Evolutionary conservation across 2,888 invertebrate genomes (phyloP), one percentile per base, ranked within the genome.

Genomic region (Coleophora flavipennella): DNA sequence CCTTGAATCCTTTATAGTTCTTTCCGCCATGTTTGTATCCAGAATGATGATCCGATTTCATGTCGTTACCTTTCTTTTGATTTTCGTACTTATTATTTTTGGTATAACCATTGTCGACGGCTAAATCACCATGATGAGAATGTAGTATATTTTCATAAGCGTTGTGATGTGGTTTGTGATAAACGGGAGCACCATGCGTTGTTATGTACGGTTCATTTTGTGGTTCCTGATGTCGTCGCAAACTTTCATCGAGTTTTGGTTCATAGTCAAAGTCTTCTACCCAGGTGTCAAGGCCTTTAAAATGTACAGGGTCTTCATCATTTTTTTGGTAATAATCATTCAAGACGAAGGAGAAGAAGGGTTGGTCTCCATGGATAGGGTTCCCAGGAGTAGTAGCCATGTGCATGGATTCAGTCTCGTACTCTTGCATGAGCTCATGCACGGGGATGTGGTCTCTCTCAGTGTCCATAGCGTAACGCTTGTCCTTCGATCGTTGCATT

Each of bases 311-410:
- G 49, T 81, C 79, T 2, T 74, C 70, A 26, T 68, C 65, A 13
- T 54, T 65, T 45, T 57, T 72, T 44, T 77, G 70, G 41, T 54
- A 69, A 50, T 79, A 76, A 51, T 80, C 76, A 40, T 71, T 72
- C 9, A 80, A 47, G 27, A 72, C 63, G 46, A 63, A 75, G 1
- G 78, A 76, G 40, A 77, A 68, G 46, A 78, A 79, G 2, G 78
- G 75, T 39, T 61, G 61, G 40, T 78, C 59, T 8, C 67, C 75
- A 34, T 40, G 49, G 28, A 70, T 55, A 3, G 78, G 79, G 47
- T 74, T 75, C 35, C 74, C 67, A 8, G 60, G 52, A n/a, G 51
- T 50, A n/a, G 31, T 45, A 8, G 48, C 51, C 1, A 49, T 26
- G 28, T 48, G 35, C 1, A 25, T n/a, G 12, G 40, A 47, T 26